These are phyloP conservation scores for Tipula helvola DNA, from an alignment of 2,888 invertebrate genomes.

Conservation along the genomic window DNA sequence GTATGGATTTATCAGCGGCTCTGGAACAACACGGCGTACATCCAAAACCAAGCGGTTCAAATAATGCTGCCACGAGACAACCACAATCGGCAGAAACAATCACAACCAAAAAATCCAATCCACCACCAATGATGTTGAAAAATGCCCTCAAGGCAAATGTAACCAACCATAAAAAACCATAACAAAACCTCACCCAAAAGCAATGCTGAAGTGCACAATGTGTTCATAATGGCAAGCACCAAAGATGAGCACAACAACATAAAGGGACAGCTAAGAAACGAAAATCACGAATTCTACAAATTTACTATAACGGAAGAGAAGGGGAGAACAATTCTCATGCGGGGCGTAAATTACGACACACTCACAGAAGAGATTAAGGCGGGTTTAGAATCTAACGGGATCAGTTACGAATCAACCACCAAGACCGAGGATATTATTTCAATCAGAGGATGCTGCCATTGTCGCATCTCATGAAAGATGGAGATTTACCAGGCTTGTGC, in stretches of 20 bases:
- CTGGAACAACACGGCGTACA: too few species aligned
- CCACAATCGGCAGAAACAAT: too few species aligned
- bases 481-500: too few species aligned
- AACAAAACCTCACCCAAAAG: too few species aligned
- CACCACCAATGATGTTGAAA: background rate
- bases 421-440: background rate
- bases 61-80: too few species aligned
- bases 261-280: background rate
- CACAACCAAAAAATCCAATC: background rate
- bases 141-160: background rate
- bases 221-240: background rate
- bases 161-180: too few species aligned
- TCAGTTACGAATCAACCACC: background rate
- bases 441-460: too few species aligned
- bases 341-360: background rate
- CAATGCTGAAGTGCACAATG: background rate
- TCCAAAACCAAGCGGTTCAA: too few species aligned
- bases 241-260: background rate
- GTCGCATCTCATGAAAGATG: too few species aligned
- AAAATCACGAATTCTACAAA: background rate
- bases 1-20: too few species aligned
- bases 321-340: background rate
- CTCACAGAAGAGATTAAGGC: background rate
- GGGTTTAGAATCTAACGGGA: background rate
- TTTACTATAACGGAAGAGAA: background rate